phyloP scores from a whole-genome alignment of 30 jellyfish, hydroid and myxozoan genomes.

The Pelagia noctiluca region DNA sequence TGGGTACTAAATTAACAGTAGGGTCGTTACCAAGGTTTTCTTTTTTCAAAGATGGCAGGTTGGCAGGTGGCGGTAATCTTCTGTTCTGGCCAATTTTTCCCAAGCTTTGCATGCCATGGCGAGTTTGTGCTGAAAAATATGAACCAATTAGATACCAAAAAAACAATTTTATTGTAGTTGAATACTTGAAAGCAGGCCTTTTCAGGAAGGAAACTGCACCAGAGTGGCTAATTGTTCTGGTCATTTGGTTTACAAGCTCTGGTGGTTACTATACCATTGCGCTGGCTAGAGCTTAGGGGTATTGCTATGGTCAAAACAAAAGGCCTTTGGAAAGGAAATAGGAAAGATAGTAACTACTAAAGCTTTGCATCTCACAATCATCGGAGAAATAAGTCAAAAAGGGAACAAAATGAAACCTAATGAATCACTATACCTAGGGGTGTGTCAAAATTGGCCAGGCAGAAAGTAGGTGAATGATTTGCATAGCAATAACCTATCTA shows the following conservation, averaged over 20 bases:
- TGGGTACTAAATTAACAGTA: conserved; percentile 90
- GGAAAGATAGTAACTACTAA: too few relatives aligned
- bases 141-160: not conserved
- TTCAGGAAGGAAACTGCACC: not conserved
- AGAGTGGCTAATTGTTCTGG: too few relatives aligned
- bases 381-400: not conserved
- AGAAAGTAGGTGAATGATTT: too few relatives aligned
- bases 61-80: conserved; percentile 91
- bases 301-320: too few relatives aligned
- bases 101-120: conserved; percentile 97
- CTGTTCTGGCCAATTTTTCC: conserved; percentile 92
- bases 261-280: too few relatives aligned
- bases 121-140: conserved; percentile 56
- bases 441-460: too few relatives aligned
- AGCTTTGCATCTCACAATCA: too few relatives aligned
- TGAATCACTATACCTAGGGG: too few relatives aligned
- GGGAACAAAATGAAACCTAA: not conserved
- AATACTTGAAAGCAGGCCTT: not conserved
- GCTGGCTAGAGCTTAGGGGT: too few relatives aligned
- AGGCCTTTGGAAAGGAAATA: too few relatives aligned
- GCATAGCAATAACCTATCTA: too few relatives aligned
- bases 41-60: conserved; percentile 92
- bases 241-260: too few relatives aligned
- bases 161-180: not conserved
- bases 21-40: conserved; percentile 99